Base-by-base conservation (phyloP, 1,140 invertebrate genomes). In the Brachionus calyciflorus region DNA sequence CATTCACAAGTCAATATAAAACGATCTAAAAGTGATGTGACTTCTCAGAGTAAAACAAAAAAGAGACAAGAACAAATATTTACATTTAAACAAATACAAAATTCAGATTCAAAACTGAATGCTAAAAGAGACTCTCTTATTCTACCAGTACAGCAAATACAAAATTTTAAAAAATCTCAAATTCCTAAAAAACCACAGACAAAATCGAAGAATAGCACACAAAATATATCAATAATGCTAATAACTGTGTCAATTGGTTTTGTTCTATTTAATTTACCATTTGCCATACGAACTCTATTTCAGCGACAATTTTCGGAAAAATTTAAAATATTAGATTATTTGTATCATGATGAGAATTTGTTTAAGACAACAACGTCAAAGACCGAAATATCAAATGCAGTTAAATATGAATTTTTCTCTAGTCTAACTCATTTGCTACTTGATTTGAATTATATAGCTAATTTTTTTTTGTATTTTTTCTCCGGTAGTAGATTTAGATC, bases 401-500 rank as follows among this genome's bases (percentile, higher is more conserved):
- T 73, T 6, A 73, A 51, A 55, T 73, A 51, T 41, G 69, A 73
- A 26, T 73, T 73, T 24, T 73, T 73, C 24, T 49, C 69, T 10
- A 73, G 69, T n/a, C 26, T 73, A 33, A 73, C 69, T 37, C 69
- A 73, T 30, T 73, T 51, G 24, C 69, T 73, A 26, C 46, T 73
- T 5, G 69, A 73, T 55, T 30, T 73, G 2, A 73, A 73, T 24
- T 73, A 73, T 33, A 73, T 73, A 17, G 30, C 30, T n/a, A 73
- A 73, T 40, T 73, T 73, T 55, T 73, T 73, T 41, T 17, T 73
- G 19, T 73, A 51, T 55, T 51, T 73, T 51, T 51, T 73, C n/a
- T 73, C 69, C 28, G 69, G 69, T 3, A 73, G 69, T 14, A 19
- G 69, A 12, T 73, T 73, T 53, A 49, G 69, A 49, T 28, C 24